Evolutionary conservation across 1,140 invertebrate genomes (phyloP), one percentile per base, ranked within the genome.

Genomic region (Lasaia peninsularis): DNA sequence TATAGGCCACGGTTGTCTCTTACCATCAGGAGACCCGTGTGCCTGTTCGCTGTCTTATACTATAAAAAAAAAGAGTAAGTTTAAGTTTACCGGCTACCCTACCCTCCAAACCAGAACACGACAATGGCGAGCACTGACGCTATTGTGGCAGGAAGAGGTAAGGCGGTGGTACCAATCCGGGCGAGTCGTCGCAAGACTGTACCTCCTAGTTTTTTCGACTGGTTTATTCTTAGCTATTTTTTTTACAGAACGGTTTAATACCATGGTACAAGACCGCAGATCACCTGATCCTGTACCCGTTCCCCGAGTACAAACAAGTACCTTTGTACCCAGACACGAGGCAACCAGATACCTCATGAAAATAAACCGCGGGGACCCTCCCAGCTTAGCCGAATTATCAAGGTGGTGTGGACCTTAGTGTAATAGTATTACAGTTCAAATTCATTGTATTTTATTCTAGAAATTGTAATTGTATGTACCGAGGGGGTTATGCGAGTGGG

Each of bases 261-360:
- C 85, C 85, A 0, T 86, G 82, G 82, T 88, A 86, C 69, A 88
- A 86, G 54, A 88, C 85, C 0, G 75, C 71, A 0, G 83, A 86
- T 34, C 80, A 88, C 28, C 62, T 88, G 0, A 81, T 86, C 2
- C 58, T 88, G 5, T 88, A 88, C 52, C 75, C 81, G 1, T 88
- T 88, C 65, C 85, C 85, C 0, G 80, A 83, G 63, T 88, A 88
- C 79, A 82, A 82, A 9, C 67, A 88, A 11, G 78, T 83, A 20
- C 78, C 80, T 0, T 33, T 76, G 57, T 71, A 76, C 51, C 14
- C 60, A 1, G 77, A 77, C 37, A 72, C 70, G 20, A 31, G 71
- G 34, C 75, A 78, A 44, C 37, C 9, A 11, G 2, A 44, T 20
- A 44, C 37, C 18, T 44, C 37, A 44, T 44, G 37, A 44, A 44